Conservation (phyloP, 2,797 vertebrate genomes). For the Perodicticus potto region DNA sequence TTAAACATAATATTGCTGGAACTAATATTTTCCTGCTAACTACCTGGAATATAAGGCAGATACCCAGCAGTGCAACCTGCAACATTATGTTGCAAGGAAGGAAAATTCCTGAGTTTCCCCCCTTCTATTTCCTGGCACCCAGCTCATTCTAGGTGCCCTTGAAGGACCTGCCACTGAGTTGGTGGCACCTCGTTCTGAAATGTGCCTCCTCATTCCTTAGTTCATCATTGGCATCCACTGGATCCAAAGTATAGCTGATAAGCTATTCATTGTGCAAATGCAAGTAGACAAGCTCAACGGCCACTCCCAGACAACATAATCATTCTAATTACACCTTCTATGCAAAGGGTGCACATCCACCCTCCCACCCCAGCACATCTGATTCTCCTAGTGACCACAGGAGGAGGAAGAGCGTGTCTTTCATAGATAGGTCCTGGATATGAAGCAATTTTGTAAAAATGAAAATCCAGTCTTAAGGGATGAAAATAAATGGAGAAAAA, state of each 20-base stretch:
- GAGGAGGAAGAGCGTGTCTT: neutral
- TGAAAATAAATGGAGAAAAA: constrained; percentile 4
- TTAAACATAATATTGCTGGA: neutral
- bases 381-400: neutral
- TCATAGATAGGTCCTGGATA: neutral
- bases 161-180: neutral
- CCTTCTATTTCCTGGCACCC: neutral
- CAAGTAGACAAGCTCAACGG: neutral
- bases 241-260: neutral
- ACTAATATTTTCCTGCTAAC: neutral
- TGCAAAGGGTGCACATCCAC: neutral
- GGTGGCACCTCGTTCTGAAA: neutral
- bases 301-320: neutral
- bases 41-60: neutral
- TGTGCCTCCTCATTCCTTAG: neutral
- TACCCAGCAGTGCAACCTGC: neutral
- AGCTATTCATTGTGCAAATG: neutral
- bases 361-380: neutral
- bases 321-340: neutral
- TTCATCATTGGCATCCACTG: neutral
- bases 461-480: constrained; percentile 12
- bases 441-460: neutral
- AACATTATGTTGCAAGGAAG: neutral
- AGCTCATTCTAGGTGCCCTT: neutral
- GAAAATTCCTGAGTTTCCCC: neutral